Base-by-base conservation (phyloP, 2,888 invertebrate genomes). In the Drosophila peninsularis region DNA sequence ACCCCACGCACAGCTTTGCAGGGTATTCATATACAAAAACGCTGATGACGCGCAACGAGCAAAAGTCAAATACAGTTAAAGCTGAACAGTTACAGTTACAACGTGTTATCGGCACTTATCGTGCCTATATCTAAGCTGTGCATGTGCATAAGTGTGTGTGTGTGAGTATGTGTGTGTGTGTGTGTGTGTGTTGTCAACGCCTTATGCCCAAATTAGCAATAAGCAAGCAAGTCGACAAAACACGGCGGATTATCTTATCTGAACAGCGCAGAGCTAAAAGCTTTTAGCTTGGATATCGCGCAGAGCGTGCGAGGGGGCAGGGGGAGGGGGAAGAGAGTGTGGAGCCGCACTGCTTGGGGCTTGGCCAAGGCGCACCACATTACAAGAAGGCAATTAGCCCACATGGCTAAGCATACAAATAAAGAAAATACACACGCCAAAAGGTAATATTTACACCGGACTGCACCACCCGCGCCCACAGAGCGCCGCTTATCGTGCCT, bases 161-260 rank as follows among this genome's bases (percentile, higher is more conserved):
- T n/a, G 19, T 11, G 44, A 37, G 52, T 44, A 10, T 21, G 30
- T 5, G 24, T 37, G 21, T 17, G 11, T 21, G 5, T 4, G 37
- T 30, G 24, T 30, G 75, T 50, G 19, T 32, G 49, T 58, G 52
- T 61, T 32, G 10, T 78, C 80, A 67, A 56, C 69, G 67, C 74
- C 81, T 83, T 81, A 69, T 86, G 87, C 82, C 87, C 74, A 81
- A 89, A 84, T 77, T 79, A 82, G 82, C 76, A 79, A 78, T 73
- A 66, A 36, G 44, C 64, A 55, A 50, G 60, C 65, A 68, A 64
- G 65, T 73, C 73, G 60, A 30, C 39, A 41, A 54, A 41, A 41
- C 53, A 52, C 58, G 45, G 36, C 74, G 90, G 90, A 90, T 90
- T 90, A 90, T 90, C 90, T 90, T 90, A 90, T 90, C 90, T 84